Evolutionary conservation across 2,888 invertebrate genomes (phyloP).

Genomic region (Caenorhabditis uteleia): DNA sequence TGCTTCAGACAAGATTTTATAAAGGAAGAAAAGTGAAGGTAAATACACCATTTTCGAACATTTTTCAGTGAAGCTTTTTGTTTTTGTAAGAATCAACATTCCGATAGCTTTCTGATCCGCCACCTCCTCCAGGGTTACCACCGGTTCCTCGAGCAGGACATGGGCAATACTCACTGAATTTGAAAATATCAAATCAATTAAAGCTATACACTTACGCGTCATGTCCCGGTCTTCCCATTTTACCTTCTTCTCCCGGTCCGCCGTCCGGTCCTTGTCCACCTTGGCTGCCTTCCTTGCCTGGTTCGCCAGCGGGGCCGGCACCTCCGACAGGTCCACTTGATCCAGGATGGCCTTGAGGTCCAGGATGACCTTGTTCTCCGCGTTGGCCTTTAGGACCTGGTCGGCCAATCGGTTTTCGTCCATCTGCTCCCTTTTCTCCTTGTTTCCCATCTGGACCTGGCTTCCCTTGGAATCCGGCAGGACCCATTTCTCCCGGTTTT

Average conservation of each 20-base stretch:
- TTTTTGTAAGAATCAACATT: constrained; percentile 17
- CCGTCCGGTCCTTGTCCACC: constrained; percentile 42
- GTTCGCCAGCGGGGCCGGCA: constrained; percentile 40
- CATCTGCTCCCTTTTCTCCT: constrained; percentile 48
- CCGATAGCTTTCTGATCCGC: no score
- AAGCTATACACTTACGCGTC: constrained; percentile 26
- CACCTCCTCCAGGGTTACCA: constrained; percentile 22
- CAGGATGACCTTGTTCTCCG: constrained; percentile 38
- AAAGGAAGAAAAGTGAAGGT: constrained; percentile 66
- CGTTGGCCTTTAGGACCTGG: constrained; percentile 46
- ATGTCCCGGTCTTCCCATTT: constrained; percentile 39
- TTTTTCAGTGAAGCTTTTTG: constrained; percentile 10
- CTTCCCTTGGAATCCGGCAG: constrained; percentile 38
- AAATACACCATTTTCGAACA: constrained; percentile 3
- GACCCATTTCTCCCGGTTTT: constrained; percentile 50
- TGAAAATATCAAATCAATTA: not conserved
- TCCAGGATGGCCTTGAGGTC: constrained; percentile 41
- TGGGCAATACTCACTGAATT: constrained; percentile 35
- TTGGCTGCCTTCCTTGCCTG: constrained; percentile 37
- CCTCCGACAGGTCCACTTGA: constrained; percentile 26
- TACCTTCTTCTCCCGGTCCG: constrained; percentile 41
- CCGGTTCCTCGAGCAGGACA: constrained; percentile 27
- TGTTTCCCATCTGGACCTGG: constrained; percentile 37
- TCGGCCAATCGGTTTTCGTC: constrained; percentile 42
- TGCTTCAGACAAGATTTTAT: constrained; percentile 83